phyloP scores from a whole-genome alignment of 2,113 vertebrate species.

The Phycodurus eques region DNA sequence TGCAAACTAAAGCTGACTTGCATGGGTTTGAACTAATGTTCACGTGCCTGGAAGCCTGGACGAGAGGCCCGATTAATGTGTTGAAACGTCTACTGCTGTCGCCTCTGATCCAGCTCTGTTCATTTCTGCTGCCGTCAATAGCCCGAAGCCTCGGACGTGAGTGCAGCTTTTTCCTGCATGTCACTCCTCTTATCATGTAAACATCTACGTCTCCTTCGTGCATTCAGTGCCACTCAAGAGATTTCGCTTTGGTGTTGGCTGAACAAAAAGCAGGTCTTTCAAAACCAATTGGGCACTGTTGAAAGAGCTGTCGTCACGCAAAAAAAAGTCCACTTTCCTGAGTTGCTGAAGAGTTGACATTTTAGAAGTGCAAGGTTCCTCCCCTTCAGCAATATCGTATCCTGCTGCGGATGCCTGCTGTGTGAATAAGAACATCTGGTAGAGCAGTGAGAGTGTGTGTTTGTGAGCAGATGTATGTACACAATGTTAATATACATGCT shows the following conservation, averaged over 20 bases:
- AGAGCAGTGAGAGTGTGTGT: slow-evolving; percentile 19
- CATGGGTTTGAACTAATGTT: slow-evolving; percentile 10
- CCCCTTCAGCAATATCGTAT: slow-evolving; percentile 43
- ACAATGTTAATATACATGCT: slow-evolving; percentile 41
- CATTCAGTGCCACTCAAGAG: slow-evolving; percentile 14
- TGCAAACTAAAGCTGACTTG: slow-evolving; percentile 27
- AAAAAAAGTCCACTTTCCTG: background rate
- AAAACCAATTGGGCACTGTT: background rate
- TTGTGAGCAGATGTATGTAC: slow-evolving; percentile 53
- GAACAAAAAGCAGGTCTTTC: slow-evolving; percentile 4
- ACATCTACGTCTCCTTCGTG: slow-evolving; percentile 25
- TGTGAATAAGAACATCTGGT: slow-evolving; percentile 64
- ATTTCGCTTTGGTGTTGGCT: background rate
- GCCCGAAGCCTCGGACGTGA: slow-evolving; percentile 45
- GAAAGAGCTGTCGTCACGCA: slow-evolving; percentile 29
- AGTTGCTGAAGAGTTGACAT: slow-evolving; percentile 54
- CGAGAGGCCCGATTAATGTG: slow-evolving; percentile 49
- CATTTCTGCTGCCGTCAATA: slow-evolving; percentile 43
- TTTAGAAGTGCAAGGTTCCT: slow-evolving; percentile 38
- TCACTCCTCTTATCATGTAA: slow-evolving; percentile 19
- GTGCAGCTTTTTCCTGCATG: slow-evolving; percentile 5
- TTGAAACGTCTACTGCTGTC: slow-evolving; percentile 35
- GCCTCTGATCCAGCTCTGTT: slow-evolving; percentile 46
- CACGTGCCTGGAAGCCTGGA: slow-evolving; percentile 46
- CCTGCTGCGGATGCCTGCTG: slow-evolving; percentile 47